These are phyloP conservation scores for Parazoanthus swiftii DNA, from an alignment of 92 coral and sea anemone species.

Conservation along the genomic window DNA sequence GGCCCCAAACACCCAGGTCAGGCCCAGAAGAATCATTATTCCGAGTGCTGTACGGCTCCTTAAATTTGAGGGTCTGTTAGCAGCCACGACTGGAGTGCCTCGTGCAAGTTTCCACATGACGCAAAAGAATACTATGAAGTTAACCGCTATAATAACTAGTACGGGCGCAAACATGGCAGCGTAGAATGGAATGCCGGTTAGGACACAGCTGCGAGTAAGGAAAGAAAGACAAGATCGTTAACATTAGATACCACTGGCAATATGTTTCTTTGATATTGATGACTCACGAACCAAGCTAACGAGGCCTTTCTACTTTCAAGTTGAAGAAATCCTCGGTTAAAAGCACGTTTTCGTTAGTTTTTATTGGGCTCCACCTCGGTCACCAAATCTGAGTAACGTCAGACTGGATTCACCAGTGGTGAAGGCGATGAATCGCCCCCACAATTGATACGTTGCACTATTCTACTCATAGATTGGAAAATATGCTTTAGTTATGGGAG, in stretches of 20 bases:
- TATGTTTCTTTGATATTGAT: too few relatives aligned
- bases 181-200: constrained; percentile 42
- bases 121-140: constrained; percentile 46
- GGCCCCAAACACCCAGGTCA: constrained; percentile 54
- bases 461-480: too few relatives aligned
- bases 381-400: too few relatives aligned
- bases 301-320: too few relatives aligned
- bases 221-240: not conserved
- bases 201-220: constrained; percentile 32
- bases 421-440: too few relatives aligned
- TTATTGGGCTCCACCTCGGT: too few relatives aligned
- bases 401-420: too few relatives aligned
- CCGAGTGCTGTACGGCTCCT: constrained; percentile 34
- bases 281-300: too few relatives aligned
- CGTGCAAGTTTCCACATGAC: constrained; percentile 41
- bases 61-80: not conserved
- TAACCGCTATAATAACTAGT: constrained; percentile 26
- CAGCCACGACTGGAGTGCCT: not conserved
- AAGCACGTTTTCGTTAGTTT: too few relatives aligned
- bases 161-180: constrained; percentile 47
- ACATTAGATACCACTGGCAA: not conserved
- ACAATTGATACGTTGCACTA: too few relatives aligned
- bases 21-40: constrained; percentile 37
- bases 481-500: too few relatives aligned
- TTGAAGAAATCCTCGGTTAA: too few relatives aligned